Evolutionary conservation across 2,888 invertebrate genomes (phyloP).

Genomic region (Zhengitettix transpicula): DNA sequence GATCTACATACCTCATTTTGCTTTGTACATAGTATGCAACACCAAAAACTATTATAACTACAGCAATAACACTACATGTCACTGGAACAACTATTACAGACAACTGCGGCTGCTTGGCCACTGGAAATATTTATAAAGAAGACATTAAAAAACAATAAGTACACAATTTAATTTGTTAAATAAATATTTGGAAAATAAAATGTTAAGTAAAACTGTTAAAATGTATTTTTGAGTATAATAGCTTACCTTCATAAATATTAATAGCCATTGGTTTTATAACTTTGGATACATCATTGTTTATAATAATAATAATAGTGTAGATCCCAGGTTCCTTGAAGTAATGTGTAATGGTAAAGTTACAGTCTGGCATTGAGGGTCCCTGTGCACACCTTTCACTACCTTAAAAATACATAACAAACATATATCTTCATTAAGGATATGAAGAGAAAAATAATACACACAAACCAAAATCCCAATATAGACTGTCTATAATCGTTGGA

Average conservation of each 20-base stretch:
- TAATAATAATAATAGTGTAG: slow-evolving; percentile 60
- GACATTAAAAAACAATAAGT: background rate
- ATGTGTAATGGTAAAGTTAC: slow-evolving; percentile 45
- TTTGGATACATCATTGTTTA: slow-evolving; percentile 60
- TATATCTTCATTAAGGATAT: background rate
- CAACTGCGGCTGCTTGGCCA: slow-evolving; percentile 59
- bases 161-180: background rate
- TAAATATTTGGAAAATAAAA: background rate
- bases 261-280: slow-evolving; percentile 52
- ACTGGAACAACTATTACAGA: slow-evolving; percentile 82
- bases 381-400: slow-evolving; percentile 42
- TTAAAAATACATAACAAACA: slow-evolving; percentile 2
- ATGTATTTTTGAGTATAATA: background rate
- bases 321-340: slow-evolving; percentile 53
- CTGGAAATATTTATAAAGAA: slow-evolving; percentile 32
- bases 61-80: slow-evolving; percentile 61
- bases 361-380: slow-evolving; percentile 21
- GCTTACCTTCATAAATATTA: slow-evolving; percentile 68
- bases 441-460: background rate
- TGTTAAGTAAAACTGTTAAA: background rate
- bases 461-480: too few species aligned
- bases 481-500: too few species aligned
- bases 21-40: slow-evolving; percentile 75
- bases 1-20: slow-evolving; percentile 43
- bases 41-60: slow-evolving; percentile 71